phyloP scores from a whole-genome alignment of 2,113 vertebrate genomes.

The Todiramphus saurophagus region DNA sequence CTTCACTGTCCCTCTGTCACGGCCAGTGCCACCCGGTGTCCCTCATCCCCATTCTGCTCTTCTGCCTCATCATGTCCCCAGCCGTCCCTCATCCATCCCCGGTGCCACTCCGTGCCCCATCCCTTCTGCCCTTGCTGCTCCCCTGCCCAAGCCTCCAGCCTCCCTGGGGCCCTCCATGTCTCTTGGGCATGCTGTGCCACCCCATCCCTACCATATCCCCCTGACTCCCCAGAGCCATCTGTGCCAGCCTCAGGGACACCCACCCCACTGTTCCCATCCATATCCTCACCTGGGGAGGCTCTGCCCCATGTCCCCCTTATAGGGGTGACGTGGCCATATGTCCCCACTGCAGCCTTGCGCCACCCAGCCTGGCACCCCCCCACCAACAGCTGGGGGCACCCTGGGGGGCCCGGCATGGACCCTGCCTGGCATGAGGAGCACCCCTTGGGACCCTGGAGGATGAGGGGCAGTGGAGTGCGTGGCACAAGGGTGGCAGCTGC shows the following conservation, averaged over 20 bases:
- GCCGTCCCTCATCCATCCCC: too few relatives aligned
- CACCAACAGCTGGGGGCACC: not conserved
- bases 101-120: not conserved
- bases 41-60: too few relatives aligned
- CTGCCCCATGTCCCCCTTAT: not conserved
- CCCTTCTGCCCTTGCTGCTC: not conserved
- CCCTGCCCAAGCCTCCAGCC: too few relatives aligned
- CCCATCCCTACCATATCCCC: not conserved
- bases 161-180: not conserved
- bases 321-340: not conserved
- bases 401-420: too few relatives aligned
- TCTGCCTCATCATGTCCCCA: not conserved
- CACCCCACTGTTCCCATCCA: not conserved
- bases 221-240: not conserved
- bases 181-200: not conserved
- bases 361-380: not conserved
- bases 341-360: not conserved
- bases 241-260: not conserved
- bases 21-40: not conserved
- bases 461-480: too few relatives aligned
- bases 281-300: not conserved
- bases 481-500: too few relatives aligned
- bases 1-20: not conserved
- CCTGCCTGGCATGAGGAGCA: not conserved
- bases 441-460: not conserved